A percentile compares a stretch with the other conserved stretches of the same genome.
These are phyloP conservation scores for Malurus elegans DNA, from an alignment of 2,113 vertebrate species.

Conservation along the genomic window DNA sequence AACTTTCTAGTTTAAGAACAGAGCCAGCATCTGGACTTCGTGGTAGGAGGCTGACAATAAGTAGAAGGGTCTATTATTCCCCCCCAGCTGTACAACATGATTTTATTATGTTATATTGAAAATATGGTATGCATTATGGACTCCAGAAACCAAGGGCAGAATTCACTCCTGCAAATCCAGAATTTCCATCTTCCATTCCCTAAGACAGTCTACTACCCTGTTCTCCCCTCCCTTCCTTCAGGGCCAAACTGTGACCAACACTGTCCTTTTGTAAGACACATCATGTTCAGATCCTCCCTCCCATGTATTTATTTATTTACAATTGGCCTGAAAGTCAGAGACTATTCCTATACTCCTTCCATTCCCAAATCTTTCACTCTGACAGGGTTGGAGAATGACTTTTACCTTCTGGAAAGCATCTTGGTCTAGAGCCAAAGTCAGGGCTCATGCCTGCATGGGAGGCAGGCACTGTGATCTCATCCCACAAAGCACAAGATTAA, in stretches of 20 bases:
- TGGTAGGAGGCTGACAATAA: not conserved
- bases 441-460: not conserved
- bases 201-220: not conserved
- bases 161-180: not conserved
- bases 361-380: not conserved
- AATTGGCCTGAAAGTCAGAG: not conserved
- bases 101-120: not conserved
- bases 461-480: not conserved
- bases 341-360: not conserved
- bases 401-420: not conserved
- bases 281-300: not conserved
- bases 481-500: not conserved
- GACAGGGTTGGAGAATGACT: not conserved
- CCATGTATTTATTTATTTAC: not conserved
- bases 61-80: not conserved
- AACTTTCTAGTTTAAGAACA: not conserved
- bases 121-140: not conserved
- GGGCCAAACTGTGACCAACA: not conserved
- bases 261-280: not conserved
- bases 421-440: not conserved
- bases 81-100: rapidly evolving
- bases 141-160: not conserved
- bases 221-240: not conserved
- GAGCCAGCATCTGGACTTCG: not conserved
- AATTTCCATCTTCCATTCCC: not conserved